Percentiles rank a stretch among this genome's conserved stretches.
These are phyloP conservation scores for Phrynocephalus vlangalii DNA, from an alignment of 2,797 vertebrate species.

Conservation along the genomic window DNA sequence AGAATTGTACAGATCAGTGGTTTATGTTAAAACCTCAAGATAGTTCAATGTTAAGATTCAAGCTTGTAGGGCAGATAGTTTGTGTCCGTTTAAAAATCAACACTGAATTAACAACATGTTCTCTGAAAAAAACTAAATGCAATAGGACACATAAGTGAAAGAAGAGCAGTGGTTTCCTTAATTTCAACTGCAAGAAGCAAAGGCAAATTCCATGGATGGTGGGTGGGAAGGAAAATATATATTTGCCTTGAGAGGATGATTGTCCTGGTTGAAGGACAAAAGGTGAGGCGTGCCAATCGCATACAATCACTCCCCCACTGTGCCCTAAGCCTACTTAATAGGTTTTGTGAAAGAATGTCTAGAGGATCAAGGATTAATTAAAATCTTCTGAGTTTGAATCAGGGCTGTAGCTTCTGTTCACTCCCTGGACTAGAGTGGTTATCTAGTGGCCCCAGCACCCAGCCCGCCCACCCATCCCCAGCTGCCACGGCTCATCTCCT, in stretches of 20 bases:
- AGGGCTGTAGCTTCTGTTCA: not conserved
- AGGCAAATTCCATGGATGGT: not conserved
- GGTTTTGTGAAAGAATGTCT: not conserved
- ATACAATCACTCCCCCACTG: not conserved
- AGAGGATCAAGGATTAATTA: constrained; percentile 11
- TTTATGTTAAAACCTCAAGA: too few species aligned
- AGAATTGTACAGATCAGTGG: too few species aligned
- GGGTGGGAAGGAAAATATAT: not conserved
- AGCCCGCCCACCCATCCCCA: not conserved
- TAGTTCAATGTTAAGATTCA: too few species aligned
- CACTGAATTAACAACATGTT: too few species aligned
- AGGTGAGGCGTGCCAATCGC: not conserved
- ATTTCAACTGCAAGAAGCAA: not conserved
- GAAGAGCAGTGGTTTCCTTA: not conserved
- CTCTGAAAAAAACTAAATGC: too few species aligned
- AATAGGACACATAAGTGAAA: not conserved
- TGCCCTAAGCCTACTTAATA: not conserved
- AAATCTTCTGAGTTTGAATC: not conserved
- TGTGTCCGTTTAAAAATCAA: too few species aligned
- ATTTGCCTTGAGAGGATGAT: not conserved
- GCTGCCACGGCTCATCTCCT: not conserved
- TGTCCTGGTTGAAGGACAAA: constrained; percentile 9
- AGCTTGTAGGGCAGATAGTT: too few species aligned
- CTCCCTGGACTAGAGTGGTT: not conserved
- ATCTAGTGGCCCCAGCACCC: not conserved